Evolutionary conservation across 2,797 vertebrate species (phyloP), one percentile per base, ranked within the genome.

Genomic region (Siniperca scherzeri): DNA sequence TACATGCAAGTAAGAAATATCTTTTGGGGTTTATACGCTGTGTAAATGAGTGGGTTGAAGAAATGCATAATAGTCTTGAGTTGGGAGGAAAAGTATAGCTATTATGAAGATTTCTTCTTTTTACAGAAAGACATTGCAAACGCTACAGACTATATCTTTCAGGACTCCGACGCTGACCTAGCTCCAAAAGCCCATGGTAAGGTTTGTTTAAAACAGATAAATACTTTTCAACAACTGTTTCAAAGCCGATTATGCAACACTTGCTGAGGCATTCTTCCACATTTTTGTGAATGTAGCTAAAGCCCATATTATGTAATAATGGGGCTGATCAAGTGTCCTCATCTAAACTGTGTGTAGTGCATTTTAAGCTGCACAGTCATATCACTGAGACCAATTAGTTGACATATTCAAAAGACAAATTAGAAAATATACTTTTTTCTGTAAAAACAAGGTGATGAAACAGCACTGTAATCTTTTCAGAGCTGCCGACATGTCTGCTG

Each of bases 401-500:
- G 0, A 65, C 25, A 19, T 53, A 8, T 69, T 36, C 13, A 42
- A 57, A 60, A 36, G 7, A n/a, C 2, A 33, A 66, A 46, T 14
- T 25, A 59, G 8, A 3, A 48, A 40, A 33, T 36, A 57, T 33
- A 33, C 4, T 2, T 0, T 0, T 56, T 21, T 72, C 13, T 70
- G 60, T 53, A 12, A 69, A 70, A 64, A 67, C 9, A 48, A 22
- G 21, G 12, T 56, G 22, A 74, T 17, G 9, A 66, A 50, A 71
- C 79, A 62, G 42, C 10, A 30, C 0, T 59, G 19, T 60, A 36
- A 36, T 59, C 25, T 66, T 91, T 94, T 82, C 94, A 99, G 98
- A 97, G 89, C 89, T 98, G 91, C 98, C 98, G 4, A 99, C 98
- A 1, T 99, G 98, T 76, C 94, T 99, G 81, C 86, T 97, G 68